Evolutionary conservation across 37 sponge, comb jelly and placozoan genomes (phyloP), one percentile per base, ranked within the genome.

Genomic region (Aplysina aerophoba): DNA sequence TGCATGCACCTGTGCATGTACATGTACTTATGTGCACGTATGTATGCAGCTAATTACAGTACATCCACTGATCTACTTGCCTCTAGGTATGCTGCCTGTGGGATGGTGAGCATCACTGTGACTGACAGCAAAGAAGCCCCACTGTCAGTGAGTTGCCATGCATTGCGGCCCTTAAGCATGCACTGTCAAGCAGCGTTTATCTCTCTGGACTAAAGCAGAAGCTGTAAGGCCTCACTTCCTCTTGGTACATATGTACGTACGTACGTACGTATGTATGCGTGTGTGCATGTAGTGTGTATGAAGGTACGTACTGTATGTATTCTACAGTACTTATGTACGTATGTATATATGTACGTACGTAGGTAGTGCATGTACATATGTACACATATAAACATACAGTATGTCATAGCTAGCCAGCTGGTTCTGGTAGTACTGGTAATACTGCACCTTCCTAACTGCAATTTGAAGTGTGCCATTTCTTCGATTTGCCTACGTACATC

Each of bases 71-170:
- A 80, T n/a, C 28, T 57, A 19, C 17, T 11, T 61, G 15, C 15
- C 37, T 0, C 0, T 35, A 91, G 91, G 38, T 91, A 80, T 64
- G 72, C 81, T 3, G 82, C 87, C 17, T 91, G 88, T 87, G 92
- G 92, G 14, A 17, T 24, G 12, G 67, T 91, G 17, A 28, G 41
- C 6, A 62, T 84, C 12, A 87, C 73, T 53, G 4, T 73, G 21
- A 37, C 71, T 3, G 80, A 81, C 15, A 35, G 50, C 16, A 27
- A 65, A 44, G 55, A 36, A 41, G 41, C 33, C 15, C 50, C 65
- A 12, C 84, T 87, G 15, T 44, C 50, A 8, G 50, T 44, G 50
- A 44, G 50, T 44, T 3, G 50, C 8, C 50, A 44, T 44, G n/a
- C n/a, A n/a, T n/a, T n/a, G n/a, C n/a, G n/a, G n/a, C n/a, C n/a